A percentile compares a stretch with the other conserved stretches of the same genome.
phyloP scores from a whole-genome alignment of 2,888 invertebrate genomes.

The Pachydiplax longipennis region DNA sequence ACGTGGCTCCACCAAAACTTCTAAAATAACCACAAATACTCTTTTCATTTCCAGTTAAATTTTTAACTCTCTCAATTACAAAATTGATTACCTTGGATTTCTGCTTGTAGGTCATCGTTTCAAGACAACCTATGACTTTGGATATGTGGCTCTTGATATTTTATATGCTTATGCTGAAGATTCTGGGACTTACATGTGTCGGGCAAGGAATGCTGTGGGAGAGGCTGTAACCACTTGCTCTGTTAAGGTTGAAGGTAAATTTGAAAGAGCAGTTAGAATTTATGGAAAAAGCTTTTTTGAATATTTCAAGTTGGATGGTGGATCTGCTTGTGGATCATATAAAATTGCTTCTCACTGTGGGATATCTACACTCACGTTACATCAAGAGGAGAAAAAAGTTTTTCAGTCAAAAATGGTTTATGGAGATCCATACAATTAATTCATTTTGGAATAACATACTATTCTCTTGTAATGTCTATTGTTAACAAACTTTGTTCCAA shows the following conservation, averaged over 20 bases:
- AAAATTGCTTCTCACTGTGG: conserved; percentile 9
- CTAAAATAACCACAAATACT: too few species aligned
- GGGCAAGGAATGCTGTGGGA: conserved; percentile 92
- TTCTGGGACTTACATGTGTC: conserved; percentile 95
- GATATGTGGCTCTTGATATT: conserved; percentile 95
- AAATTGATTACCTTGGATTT: background rate
- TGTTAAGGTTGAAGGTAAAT: conserved; percentile 82
- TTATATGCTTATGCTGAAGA: conserved; percentile 97
- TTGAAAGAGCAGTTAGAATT: conserved; percentile 32
- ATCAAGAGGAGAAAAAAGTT: background rate
- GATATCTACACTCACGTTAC: background rate
- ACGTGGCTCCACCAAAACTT: too few species aligned
- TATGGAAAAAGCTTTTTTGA: conserved; percentile 35
- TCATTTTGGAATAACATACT: background rate
- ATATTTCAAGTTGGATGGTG: conserved; percentile 27
- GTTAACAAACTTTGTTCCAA: too few species aligned
- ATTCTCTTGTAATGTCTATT: too few species aligned
- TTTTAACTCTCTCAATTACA: background rate
- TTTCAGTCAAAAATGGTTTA: conserved; percentile 9
- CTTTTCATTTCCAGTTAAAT: too few species aligned
- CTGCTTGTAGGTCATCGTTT: conserved; percentile 79
- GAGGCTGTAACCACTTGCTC: conserved; percentile 94
- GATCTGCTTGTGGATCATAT: conserved; percentile 24
- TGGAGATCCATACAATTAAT: conserved; percentile 36
- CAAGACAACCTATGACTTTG: conserved; percentile 96